Base-by-base conservation (phyloP, 64 coral and sea anemone genomes). In the Actinia tenebrosa region DNA sequence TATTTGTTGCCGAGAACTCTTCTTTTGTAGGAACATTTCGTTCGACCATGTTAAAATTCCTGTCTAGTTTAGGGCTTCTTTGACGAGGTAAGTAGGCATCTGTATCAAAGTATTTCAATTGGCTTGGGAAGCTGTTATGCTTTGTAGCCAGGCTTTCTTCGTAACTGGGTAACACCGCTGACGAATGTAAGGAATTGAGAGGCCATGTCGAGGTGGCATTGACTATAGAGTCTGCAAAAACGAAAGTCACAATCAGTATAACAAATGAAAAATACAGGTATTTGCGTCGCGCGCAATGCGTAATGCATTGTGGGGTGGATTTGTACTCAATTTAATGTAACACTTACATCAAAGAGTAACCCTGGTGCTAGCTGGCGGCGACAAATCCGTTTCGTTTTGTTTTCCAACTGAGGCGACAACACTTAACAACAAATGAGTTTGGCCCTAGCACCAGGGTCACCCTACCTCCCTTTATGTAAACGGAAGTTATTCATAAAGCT, bases 131-230 rank as follows among this genome's bases (percentile, higher is more conserved):
- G 50, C 18, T 81, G 22, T 10, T 53, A 45, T 81, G 79, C 4
- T 81, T 81, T 3, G 79, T 18, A 50, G 79, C 79, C 45, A 81
- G 4, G 17, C 79, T 81, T 50, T 81, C 79, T n/a, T 81, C 79
- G 50, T 81, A 81, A 3, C 16, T 81, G 15, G 79, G 79, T n/a
- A 81, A 81, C 46, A 81, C 77, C 63, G 63, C 69, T 81, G 79
- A 81, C 7, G 79, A 3, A 20, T 81, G 45, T 25, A 81, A 14
- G 18, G 79, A 81, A 3, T 81, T 81, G 44, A 81, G 79, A 22
- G 79, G 79, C 79, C 79, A 81, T 7, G 14, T 81, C 9, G 79
- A 81, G 2, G 79, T 81, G 23, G 79, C 79, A 23, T 81, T 81
- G 79, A 81, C 79, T 17, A 81, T 81, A 10, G 79, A 50, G 16